A percentile compares a stretch with the other conserved stretches of the same genome.
Evolutionary conservation across 1,140 invertebrate species (phyloP).

Genomic region (Habropoda laboriosa): DNA sequence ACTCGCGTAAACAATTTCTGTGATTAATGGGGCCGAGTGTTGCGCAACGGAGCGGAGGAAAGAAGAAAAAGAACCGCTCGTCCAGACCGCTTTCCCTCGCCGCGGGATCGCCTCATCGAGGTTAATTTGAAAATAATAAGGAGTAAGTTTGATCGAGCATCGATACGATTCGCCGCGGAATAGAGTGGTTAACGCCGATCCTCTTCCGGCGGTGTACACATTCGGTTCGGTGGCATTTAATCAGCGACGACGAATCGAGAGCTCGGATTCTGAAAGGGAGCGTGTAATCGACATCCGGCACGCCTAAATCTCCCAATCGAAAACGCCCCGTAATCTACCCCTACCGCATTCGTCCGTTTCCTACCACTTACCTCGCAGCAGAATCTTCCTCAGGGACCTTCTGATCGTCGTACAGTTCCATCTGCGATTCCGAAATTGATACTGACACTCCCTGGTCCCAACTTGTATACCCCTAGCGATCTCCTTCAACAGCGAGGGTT

Average conservation of each 20-base stretch:
- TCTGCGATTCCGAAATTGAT: constrained; percentile 90
- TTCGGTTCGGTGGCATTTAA: constrained; percentile 56
- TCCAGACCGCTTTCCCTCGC: constrained; percentile 9
- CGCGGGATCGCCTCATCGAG: constrained; percentile 21
- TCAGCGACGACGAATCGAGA: constrained; percentile 69
- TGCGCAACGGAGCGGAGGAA: not conserved
- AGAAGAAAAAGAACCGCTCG: not conserved
- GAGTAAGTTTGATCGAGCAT: not conserved
- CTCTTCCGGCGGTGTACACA: not conserved
- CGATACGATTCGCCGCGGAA: constrained; percentile 44
- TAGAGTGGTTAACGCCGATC: not conserved
- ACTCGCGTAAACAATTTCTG: constrained; percentile 15
- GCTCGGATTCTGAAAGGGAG: constrained; percentile 56
- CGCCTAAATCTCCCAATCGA: too few species aligned
- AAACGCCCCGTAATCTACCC: too few species aligned
- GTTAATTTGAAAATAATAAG: constrained; percentile 39
- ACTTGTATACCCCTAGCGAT: constrained; percentile 89
- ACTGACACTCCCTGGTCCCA: constrained; percentile 91
- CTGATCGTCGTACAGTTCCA: constrained; percentile 93
- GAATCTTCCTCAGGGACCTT: constrained; percentile 90
- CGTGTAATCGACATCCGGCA: constrained; percentile 75
- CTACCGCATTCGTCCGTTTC: too few species aligned
- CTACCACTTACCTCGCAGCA: constrained; percentile 87
- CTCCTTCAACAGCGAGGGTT: constrained; percentile 88
- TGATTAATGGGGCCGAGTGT: constrained; percentile 6